Base-by-base conservation (phyloP, 1,140 invertebrate genomes). In the Nymphalis io region DNA sequence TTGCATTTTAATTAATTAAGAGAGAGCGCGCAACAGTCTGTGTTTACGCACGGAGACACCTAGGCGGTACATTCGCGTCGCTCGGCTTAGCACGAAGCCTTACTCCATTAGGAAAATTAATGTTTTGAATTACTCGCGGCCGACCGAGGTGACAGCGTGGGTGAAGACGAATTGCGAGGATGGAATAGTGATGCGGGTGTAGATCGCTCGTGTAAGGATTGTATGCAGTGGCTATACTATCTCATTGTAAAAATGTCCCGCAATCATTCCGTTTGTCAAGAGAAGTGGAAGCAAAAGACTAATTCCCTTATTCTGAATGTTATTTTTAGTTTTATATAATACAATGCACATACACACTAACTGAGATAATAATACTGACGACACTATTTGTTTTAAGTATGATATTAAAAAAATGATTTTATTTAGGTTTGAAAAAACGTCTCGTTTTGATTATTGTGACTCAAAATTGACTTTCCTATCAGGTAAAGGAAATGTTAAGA, bases 31-130 rank as follows among this genome's bases (percentile, higher is more conserved):
- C 79, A 77, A 81, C 79, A 82, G 80, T 77, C 78, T 74, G 73
- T 79, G 78, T 86, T 88, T 86, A 85, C 83, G 78, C 80, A 79
- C 79, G 73, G 78, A 74, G 78, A 83, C 82, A 85, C 82, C 73
- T 84, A 70, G 68, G 27, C 72, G 68, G 76, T 81, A 76, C 77
- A 74, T 81, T 80, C 75, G 75, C 78, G 83, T 86, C 82, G 79
- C 80, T 70, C 72, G 77, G 82, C 84, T 86, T 83, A 87, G 76
- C 81, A 70, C 71, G 79, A 73, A 87, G 80, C 78, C 82, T 89
- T 88, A 89, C 82, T 89, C 89, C 89, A 91, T 91, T 91, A 91
- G 82, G 83, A 87, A 90, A 91, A 91, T 91, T 90, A 91, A 91
- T 90, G 88, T 90, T 90, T 89, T 83, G 87, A 88, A 76, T 80